Evolutionary conservation across 2,113 vertebrate species (phyloP), one percentile per base, ranked within the genome.

Genomic region (Protomyctophum bolini): DNA sequence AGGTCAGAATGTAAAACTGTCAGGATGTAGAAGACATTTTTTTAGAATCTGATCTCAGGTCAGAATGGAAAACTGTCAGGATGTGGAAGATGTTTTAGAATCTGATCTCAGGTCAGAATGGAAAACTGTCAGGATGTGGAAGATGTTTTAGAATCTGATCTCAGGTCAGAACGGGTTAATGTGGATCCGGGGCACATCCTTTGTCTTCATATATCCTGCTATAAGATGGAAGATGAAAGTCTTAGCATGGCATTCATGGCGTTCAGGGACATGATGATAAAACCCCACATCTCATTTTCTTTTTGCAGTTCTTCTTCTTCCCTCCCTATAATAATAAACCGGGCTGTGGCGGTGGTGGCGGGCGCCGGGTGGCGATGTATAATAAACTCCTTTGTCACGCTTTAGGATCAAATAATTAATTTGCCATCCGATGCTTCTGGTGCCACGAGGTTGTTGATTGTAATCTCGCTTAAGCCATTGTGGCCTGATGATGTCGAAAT

Each of bases 361-460:
- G 33, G 21, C 47, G 33, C 10, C n/a, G 12, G 41, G 82, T 79
- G 82, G 85, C 82, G 85, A 79, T 83, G 81, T 68, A 76, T 80
- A 87, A 76, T 80, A 87, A 84, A 83, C 79, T 81, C 70, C 71
- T 86, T 86, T 88, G 86, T 90, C 73, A 75, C 62, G 63, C 63
- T 66, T 11, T 21, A 9, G 71, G 84, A 75, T 80, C 80, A 88
- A 80, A 88, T 86, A 88, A 89, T 90, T 90, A 89, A 91, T 90
- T 87, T 89, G 68, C 82, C 78, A 73, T 80, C 83, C 69, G 74
- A 76, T 83, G 83, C 28, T 21, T 21, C 63, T 83, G 41, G 87
- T 84, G 86, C 85, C 84, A 87, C 69, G 79, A 87, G 87, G 85
- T 87, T 84, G 89, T 77, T 88, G 91, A 92, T 91, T 86, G 81